Base-by-base conservation (phyloP, 2,888 invertebrate species). In the Drosophila austrosaltans region DNA sequence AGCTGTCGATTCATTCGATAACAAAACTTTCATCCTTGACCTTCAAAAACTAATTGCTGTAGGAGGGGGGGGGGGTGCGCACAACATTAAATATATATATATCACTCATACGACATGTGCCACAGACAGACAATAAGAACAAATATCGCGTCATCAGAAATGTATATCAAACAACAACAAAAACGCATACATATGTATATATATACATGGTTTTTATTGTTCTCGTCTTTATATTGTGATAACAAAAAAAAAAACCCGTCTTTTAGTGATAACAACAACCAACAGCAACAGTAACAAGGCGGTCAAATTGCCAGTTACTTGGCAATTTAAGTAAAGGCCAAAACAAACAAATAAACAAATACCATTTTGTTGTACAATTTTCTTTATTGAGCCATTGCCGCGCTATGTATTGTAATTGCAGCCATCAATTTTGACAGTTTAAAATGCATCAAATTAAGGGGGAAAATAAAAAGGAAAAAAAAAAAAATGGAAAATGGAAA, bases 401-500 rank as follows among this genome's bases (percentile, higher is more conserved):
- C 39, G 48, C 66, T 36, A 2, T 8, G 10, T 36, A 36, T 36
- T 36, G 36, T 36, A 36, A 60, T 60, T 66, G 66, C 67, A 69
- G 68, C 58, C 69, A 64, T 68, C 56, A 25, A 36, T 40, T 16
- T 60, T 69, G 70, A 66, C 71, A 61, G 68, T 53, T 36, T 36
- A 36, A 36, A 36, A 36, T 36, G 10, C 36, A 36, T 36, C 59
- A 8, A 60, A 30, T 16, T 3, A 28, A 6, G 28, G n/a, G 20
- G 39, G 44, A 67, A 60, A 70, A 71, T 70, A 78, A 75, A 65
- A 67, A 78, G 16, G 16, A 16, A 16, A 16, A 16, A 16, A 16
- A 16, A 16, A 16, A 16, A 16, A 16, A 16, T 16, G 16, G 16
- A 73, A 73, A 66, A 57, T 16, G 72, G 75, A 80, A 82, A 66